phyloP scores from a whole-genome alignment of 2,888 invertebrate genomes.

The Allygus modestus region DNA sequence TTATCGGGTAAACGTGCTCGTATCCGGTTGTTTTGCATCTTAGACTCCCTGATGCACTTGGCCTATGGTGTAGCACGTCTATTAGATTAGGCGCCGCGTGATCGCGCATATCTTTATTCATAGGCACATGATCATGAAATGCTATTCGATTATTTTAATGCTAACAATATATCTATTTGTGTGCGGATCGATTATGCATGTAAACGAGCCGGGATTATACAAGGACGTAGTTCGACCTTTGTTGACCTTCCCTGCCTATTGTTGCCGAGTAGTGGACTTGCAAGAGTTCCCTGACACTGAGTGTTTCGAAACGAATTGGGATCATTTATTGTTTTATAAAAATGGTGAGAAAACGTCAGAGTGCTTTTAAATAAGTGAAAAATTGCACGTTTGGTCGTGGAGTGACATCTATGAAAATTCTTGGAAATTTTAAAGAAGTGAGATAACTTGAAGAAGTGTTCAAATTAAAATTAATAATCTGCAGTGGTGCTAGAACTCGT shows the following conservation, averaged over 20 bases:
- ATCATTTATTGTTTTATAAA: no score
- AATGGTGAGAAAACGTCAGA: no score
- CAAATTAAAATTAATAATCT: no score
- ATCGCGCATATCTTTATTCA: conserved; percentile 40
- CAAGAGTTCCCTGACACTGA: background rate
- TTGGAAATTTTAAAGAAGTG: no score
- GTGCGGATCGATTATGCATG: conserved; percentile 46
- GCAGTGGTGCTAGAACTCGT: no score
- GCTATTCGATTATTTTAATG: conserved; percentile 45
- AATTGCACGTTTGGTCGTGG: no score
- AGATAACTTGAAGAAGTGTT: no score
- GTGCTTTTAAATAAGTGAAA: no score
- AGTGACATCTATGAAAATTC: no score
- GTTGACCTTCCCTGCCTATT: background rate
- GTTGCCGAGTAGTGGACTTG: background rate
- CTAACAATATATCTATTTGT: conserved; percentile 45
- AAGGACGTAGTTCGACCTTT: background rate
- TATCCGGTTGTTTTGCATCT: conserved; percentile 36
- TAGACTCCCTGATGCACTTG: conserved; percentile 34
- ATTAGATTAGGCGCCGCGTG: conserved; percentile 34
- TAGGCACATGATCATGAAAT: conserved; percentile 24
- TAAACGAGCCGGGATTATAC: conserved; percentile 32
- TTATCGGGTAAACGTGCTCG: background rate
- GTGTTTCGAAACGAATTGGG: no score
- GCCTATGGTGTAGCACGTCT: conserved; percentile 30